Base-by-base conservation (phyloP, 1,140 invertebrate species). In the Drosophila sulfurigaster region DNA sequence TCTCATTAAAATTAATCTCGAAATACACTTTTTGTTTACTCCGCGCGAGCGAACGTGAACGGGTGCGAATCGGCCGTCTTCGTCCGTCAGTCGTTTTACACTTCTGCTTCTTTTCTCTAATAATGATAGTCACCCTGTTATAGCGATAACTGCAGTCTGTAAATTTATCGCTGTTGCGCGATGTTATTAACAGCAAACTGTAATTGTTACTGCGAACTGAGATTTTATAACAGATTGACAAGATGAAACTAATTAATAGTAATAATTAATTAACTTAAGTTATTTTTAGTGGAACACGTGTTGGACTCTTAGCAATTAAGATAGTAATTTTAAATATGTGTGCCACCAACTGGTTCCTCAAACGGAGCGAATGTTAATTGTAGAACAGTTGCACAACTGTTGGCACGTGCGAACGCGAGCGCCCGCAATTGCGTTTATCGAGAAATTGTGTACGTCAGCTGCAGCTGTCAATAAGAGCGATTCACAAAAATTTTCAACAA, bases 401-500 rank as follows among this genome's bases (percentile, higher is more conserved):
- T 74, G 13, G 3, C 1, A 2, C n/a, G 0, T 2, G 5, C 28
- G 72, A 75, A 75, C 66, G 20, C 7, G 1, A 38, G 43, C 63
- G 54, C 25, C 10, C 10, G 5, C n/a, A 7, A 10, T 32, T 48
- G 8, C 30, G 20, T 1, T 11, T 75, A 69, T 69, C 72, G 72
- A 75, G 46, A 62, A 63, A 64, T 35, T 75, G 73, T 75, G 73
- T 75, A 75, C 73, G 73, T 75, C 73, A 75, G 73, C 72, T 75
- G 66, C 66, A 71, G 73, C 74, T 76, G 68, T 71, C 74, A 76
- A 58, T 59, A 25, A 38, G 35, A 38, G 13, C 51, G 43, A 71
- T 54, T 71, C 59, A 75, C 67, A 45, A 59, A 76, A 72, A 48
- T 59, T 76, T 76, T 70, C 68, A 60, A 58, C 67, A 65, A 59